Base-by-base conservation (phyloP, 2,888 invertebrate genomes). In the Drosophila birchii region DNA sequence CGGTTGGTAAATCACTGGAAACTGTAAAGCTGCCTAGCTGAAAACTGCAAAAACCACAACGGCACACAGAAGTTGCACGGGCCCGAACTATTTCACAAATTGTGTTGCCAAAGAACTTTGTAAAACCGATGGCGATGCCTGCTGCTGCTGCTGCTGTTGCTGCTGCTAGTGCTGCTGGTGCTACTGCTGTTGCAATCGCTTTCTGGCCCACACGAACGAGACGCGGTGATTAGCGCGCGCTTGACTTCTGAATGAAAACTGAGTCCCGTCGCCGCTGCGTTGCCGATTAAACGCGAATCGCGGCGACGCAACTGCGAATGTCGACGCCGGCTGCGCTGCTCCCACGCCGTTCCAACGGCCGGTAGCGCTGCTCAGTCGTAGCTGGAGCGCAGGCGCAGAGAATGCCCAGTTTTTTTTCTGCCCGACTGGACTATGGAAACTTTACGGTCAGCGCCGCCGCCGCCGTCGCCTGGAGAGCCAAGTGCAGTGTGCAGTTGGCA, bases 181-280 rank as follows among this genome's bases (percentile, higher is more conserved):
- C 29, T 47, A 6, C 16, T 57, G 41, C 61, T 88, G 86, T 76
- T 79, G 89, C 87, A 84, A 84, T 81, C 58, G 76, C 62, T 64
- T 76, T 44, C 34, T 56, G 64, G 72, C 76, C 62, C 76, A 75
- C 76, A 59, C 75, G 62, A 55, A 44, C 58, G 60, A 58, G 61
- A 45, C 58, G 51, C 39, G 66, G 26, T 67, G 60, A 61, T 61
- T 75, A 70, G 71, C 72, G 75, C 70, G 64, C 79, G 58, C 76
- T 83, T 72, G 86, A 90, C 89, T 90, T 88, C 88, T 85, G 86
- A 90, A 85, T 87, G 86, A 85, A 86, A 75, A 88, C 89, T 88
- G 88, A 88, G 89, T 78, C 57, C 36, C 76, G 69, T 68, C 56
- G 75, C 69, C 26, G 68, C 59, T 72, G 68, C 67, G 78, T 72